Evolutionary conservation across 2,113 vertebrate species (phyloP).

Genomic region (Forbesichthys papilliferus): DNA sequence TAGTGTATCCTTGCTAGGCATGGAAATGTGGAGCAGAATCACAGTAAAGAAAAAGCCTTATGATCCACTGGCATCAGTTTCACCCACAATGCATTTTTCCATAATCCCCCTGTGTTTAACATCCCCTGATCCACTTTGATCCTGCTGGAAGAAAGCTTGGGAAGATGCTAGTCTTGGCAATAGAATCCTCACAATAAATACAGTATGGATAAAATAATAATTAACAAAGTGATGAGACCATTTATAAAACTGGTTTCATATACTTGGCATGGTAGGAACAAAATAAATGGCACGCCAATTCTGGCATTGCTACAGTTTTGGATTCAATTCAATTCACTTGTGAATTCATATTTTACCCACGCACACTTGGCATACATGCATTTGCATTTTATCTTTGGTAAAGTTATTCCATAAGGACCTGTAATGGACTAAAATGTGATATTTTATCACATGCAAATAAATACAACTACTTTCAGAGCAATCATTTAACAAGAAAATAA

Average conservation of each 20-base stretch:
- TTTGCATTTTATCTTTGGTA: too few species aligned
- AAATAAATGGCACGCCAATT: too few species aligned
- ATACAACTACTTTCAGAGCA: too few species aligned
- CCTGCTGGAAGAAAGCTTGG: slow-evolving; percentile 12
- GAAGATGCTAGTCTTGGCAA: slow-evolving; percentile 33
- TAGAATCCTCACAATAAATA: slow-evolving; percentile 30
- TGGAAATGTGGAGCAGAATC: slow-evolving; percentile 3
- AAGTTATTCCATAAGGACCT: too few species aligned
- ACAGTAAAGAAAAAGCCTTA: not conserved
- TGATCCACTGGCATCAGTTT: slow-evolving; percentile 3
- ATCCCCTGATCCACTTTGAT: slow-evolving; percentile 21
- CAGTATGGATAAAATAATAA: slow-evolving; percentile 12
- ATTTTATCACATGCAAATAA: too few species aligned
- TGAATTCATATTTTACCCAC: too few species aligned
- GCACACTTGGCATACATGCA: too few species aligned
- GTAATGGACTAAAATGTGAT: too few species aligned
- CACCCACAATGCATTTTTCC: slow-evolving; percentile 17
- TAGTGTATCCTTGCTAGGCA: not conserved
- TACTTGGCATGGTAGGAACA: not conserved
- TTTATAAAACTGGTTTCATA: not conserved
- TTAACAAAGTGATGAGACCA: slow-evolving; percentile 5
- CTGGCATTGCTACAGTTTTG: too few species aligned
- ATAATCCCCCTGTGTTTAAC: slow-evolving; percentile 10
- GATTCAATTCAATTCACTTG: too few species aligned
- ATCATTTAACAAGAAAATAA: too few species aligned